Evolutionary conservation across 2,797 vertebrate genomes (phyloP).

Genomic region (Premnoplex brunnescens): DNA sequence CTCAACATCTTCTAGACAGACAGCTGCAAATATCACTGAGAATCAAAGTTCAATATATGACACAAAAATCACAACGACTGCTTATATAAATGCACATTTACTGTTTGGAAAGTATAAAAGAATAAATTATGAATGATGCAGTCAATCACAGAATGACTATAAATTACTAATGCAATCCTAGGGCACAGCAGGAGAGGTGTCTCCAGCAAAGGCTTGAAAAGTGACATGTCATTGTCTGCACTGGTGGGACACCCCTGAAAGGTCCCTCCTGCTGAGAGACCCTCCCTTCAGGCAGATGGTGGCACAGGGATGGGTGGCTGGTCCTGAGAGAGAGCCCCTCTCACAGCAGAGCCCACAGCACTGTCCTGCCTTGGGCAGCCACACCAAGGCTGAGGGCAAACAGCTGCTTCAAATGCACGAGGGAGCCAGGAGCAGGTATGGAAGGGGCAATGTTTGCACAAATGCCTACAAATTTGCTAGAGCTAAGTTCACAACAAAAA

Average conservation of each 20-base stretch:
- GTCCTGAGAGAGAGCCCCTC: rapidly evolving
- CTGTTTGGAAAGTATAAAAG: neutral
- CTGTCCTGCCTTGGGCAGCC: neutral
- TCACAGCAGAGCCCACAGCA: neutral
- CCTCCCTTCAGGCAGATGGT: rapidly evolving
- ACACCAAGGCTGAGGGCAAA: neutral
- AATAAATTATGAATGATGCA: neutral
- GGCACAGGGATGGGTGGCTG: rapidly evolving
- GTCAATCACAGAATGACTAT: neutral
- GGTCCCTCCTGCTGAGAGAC: neutral
- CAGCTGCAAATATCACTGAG: neutral
- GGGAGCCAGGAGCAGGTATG: neutral
- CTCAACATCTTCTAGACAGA: neutral
- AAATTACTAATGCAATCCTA: neutral
- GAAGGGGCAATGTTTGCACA: rapidly evolving
- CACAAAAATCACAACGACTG: neutral
- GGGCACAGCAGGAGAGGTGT: neutral
- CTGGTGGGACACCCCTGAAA: neutral
- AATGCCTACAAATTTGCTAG: neutral
- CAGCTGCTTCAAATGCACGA: rapidly evolving
- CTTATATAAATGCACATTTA: neutral
- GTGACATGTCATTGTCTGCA: neutral
- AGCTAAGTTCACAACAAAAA: neutral
- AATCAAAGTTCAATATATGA: neutral
- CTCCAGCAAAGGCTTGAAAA: neutral